Evolutionary conservation across 2,113 vertebrate genomes (phyloP), one percentile per base, ranked within the genome.

Genomic region (Takifugu flavidus): DNA sequence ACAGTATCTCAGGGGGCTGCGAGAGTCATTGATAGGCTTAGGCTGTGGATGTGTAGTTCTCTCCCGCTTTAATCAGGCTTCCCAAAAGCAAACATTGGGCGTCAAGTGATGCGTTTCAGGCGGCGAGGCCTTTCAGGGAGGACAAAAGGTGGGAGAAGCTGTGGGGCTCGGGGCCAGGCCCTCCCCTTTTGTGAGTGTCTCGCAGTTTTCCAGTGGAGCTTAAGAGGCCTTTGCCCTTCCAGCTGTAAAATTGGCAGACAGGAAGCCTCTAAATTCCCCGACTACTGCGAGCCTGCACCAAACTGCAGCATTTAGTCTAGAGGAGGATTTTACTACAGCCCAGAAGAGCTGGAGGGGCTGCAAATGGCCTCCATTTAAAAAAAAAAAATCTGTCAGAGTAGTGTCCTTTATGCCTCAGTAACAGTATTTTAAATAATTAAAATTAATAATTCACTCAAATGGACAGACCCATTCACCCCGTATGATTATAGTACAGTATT

Each of bases 201-300:
- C 79, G 77, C 70, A 81, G 84, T 88, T 88, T 84, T 85, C 72
- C 82, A 84, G 74, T 73, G 74, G 77, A 78, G 82, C 86, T 88
- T 84, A 83, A 84, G 82, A 86, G 79, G 80, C 83, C 80, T 87
- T 82, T 86, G 87, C 84, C 87, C 80, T 87, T 88, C 87, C 84
- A 86, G 88, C 86, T 89, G 85, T 91, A 90, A 90, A 90, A 89
- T 81, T 88, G 83, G 83, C 77, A 86, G 84, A 85, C 78, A 58
- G 82, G 80, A 80, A 84, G 78, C 70, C 76, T 79, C 75, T 74
- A 75, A 83, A 89, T 82, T 77, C 84, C 80, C 71, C 70, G 62
- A 77, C 77, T 74, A 69, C 78, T 83, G 72, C 58, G 77, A 79
- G 74, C 86, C 78, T 74, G 80, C 81, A 85, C 82, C 84, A 82